These are phyloP conservation scores for Euleptes europaea DNA, from an alignment of 2,113 vertebrate genomes.

Conservation along the genomic window DNA sequence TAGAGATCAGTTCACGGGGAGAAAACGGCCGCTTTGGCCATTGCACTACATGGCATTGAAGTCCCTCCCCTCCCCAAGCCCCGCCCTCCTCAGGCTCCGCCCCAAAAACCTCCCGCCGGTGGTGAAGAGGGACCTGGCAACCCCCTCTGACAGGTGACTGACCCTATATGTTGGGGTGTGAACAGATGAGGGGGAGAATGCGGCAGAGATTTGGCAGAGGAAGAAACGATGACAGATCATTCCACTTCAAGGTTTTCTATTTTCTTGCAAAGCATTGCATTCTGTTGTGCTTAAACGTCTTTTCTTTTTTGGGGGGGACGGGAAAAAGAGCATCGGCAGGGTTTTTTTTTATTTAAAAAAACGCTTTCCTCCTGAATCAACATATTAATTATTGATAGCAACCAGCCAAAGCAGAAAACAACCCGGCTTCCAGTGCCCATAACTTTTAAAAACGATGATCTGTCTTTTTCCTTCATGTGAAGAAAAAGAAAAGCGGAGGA, in stretches of 20 bases:
- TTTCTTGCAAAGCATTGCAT: not conserved
- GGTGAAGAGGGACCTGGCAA: too few species aligned
- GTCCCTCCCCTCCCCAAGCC: too few species aligned
- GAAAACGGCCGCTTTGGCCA: too few species aligned
- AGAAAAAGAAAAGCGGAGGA: not conserved
- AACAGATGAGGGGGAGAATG: not conserved
- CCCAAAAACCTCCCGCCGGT: too few species aligned
- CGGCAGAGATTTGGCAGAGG: not conserved
- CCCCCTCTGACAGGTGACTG: not conserved
- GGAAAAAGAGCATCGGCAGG: slow-evolving; percentile 9
- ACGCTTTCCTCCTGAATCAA: slow-evolving; percentile 36
- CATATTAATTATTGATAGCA: slow-evolving; percentile 54
- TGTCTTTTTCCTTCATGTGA: slow-evolving; percentile 15
- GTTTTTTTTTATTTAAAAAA: slow-evolving; percentile 26
- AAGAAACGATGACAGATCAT: not conserved
- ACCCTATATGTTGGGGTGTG: not conserved
- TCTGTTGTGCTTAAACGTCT: not conserved
- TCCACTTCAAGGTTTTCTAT: not conserved
- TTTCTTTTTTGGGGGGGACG: not conserved
- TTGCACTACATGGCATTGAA: too few species aligned
- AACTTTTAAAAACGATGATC: not conserved
- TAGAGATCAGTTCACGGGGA: too few species aligned
- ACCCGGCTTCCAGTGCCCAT: slow-evolving; percentile 16
- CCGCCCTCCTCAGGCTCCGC: too few species aligned
- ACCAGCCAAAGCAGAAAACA: slow-evolving; percentile 28